Percentiles rank a stretch among this genome's conserved stretches.
phyloP scores from a whole-genome alignment of 2,888 invertebrate genomes.

The Drosophila meridiana region DNA sequence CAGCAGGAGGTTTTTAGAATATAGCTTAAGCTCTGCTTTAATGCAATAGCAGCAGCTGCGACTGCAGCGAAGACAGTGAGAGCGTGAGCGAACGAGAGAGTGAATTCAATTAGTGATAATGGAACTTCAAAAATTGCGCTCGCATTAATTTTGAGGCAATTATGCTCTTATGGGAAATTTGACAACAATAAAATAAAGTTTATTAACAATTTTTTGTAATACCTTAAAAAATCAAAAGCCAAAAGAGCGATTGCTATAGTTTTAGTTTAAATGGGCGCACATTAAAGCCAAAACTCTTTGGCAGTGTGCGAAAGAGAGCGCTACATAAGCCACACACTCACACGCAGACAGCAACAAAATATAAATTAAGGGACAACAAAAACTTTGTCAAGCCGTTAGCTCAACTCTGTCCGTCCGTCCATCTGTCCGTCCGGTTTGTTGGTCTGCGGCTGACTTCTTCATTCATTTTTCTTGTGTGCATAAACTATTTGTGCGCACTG shows the following conservation, averaged over 20 bases:
- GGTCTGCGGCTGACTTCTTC: slow-evolving; percentile 39
- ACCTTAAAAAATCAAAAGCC: slow-evolving; percentile 28
- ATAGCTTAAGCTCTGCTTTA: slow-evolving; percentile 18
- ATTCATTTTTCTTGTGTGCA: slow-evolving; percentile 44
- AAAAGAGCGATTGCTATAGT: slow-evolving; percentile 61
- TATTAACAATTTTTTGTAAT: background rate
- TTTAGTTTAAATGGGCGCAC: slow-evolving; percentile 71
- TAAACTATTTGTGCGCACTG: slow-evolving; percentile 52
- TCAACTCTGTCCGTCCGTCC: background rate
- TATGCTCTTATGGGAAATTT: background rate
- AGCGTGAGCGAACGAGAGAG: background rate
- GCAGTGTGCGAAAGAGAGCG: background rate
- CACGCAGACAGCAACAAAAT: slow-evolving; percentile 24
- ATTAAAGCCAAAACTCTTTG: slow-evolving; percentile 53
- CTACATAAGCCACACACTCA: slow-evolving; percentile 1
- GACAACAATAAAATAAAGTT: background rate
- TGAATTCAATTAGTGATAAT: slow-evolving; percentile 5
- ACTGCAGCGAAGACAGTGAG: background rate
- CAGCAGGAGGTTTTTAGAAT: background rate
- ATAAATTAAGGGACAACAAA: slow-evolving; percentile 46
- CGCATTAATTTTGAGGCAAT: background rate
- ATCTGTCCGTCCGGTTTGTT: background rate
- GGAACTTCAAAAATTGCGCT: slow-evolving; percentile 4
- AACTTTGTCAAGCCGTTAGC: slow-evolving; percentile 43
- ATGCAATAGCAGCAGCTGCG: background rate